phyloP scores from a whole-genome alignment of 2,888 invertebrate genomes.

The Ochropleura leucogaster region DNA sequence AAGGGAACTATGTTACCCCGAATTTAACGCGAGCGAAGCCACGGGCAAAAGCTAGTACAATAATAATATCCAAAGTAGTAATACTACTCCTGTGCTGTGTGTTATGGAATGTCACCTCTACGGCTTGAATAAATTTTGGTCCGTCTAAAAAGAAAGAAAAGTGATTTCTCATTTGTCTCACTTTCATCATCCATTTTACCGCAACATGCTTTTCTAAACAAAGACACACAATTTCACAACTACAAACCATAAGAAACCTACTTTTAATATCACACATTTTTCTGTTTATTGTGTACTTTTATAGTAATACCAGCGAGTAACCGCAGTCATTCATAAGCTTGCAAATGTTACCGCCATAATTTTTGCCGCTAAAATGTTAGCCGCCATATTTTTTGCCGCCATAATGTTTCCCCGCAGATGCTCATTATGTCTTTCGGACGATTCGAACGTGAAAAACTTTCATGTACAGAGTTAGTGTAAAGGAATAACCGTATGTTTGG shows the following conservation, averaged over 20 bases:
- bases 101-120: too few relatives aligned
- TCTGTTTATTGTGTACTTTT: constrained; percentile 24
- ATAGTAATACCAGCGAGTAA: constrained; percentile 8
- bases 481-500: constrained; percentile 17
- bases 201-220: neutral
- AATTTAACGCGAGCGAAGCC: too few relatives aligned
- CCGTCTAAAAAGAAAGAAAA: neutral
- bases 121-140: neutral
- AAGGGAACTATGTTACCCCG: too few relatives aligned
- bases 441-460: constrained; percentile 4
- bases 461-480: constrained; percentile 2
- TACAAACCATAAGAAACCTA: neutral
- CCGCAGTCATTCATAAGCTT: constrained; percentile 22
- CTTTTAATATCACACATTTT: constrained; percentile 29
- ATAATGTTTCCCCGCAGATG: constrained; percentile 28
- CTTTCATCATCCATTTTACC: neutral
- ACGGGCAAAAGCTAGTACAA: too few relatives aligned
- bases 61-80: too few relatives aligned
- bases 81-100: too few relatives aligned
- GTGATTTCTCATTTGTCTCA: neutral
- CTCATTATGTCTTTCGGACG: constrained; percentile 12
- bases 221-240: neutral
- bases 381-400: constrained; percentile 12
- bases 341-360: constrained; percentile 30
- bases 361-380: constrained; percentile 13